A percentile compares a stretch with the other conserved stretches of the same genome.
Conservation (phyloP, 30 jellyfish, hydroid and myxozoan species). For the Catostylus mosaicus region DNA sequence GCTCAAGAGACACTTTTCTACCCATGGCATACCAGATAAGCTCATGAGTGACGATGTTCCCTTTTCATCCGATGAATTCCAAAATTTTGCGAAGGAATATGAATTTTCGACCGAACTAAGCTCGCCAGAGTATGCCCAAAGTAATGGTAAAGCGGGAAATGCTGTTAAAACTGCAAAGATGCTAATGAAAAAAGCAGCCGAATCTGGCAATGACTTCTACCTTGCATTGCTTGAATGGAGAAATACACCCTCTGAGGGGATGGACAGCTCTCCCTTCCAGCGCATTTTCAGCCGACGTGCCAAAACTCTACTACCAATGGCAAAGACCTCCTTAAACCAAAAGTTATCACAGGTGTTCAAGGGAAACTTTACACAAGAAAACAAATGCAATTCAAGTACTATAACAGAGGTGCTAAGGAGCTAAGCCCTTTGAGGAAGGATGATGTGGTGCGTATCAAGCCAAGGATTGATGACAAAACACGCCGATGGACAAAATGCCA, state of each 20-base stretch:
- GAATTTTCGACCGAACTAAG: constrained; percentile 27
- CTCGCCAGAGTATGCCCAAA: constrained; percentile 52
- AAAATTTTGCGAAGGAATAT: constrained; percentile 21
- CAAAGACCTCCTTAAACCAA: constrained; percentile 25
- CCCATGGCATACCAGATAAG: constrained; percentile 52
- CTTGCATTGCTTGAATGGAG: constrained; percentile 42
- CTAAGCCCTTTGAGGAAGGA: constrained; percentile 26
- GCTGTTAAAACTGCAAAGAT: constrained; percentile 27
- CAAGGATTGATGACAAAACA: not conserved
- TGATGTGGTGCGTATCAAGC: constrained; percentile 48
- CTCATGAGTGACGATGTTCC: constrained; percentile 36
- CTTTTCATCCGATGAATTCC: constrained; percentile 28
- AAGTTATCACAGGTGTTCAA: constrained; percentile 13
- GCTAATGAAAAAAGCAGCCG: not conserved
- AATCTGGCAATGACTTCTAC: constrained; percentile 13
- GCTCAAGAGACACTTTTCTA: constrained; percentile 29
- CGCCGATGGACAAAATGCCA: constrained; percentile 43
- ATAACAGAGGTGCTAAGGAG: constrained; percentile 31
- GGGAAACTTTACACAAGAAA: constrained; percentile 10
- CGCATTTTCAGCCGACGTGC: constrained; percentile 49
- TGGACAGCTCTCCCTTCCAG: constrained; percentile 39
- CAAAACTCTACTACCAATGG: constrained; percentile 31
- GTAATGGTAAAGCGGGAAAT: constrained; percentile 36
- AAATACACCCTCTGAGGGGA: constrained; percentile 37
- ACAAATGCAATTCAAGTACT: constrained; percentile 17